A percentile compares a stretch with the other conserved stretches of the same genome.
Evolutionary conservation across 2,888 invertebrate species (phyloP).

Genomic region (Xestia xanthographa): DNA sequence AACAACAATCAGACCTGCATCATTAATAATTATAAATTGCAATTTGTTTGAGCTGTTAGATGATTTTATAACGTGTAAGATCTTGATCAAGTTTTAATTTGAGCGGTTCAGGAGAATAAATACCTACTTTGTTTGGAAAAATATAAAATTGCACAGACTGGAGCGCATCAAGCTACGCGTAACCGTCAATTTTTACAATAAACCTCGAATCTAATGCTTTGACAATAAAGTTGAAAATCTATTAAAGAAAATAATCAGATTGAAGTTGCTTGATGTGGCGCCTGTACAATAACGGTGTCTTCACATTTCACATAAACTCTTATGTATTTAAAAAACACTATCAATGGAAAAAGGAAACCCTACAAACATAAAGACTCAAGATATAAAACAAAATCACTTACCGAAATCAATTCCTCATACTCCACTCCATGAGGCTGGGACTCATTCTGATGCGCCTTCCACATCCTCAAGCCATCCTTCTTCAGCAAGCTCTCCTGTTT

Average conservation of each 20-base stretch:
- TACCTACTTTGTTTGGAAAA: not conserved
- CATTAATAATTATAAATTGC: not conserved
- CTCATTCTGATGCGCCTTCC: conserved; percentile 94
- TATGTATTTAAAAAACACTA: not conserved
- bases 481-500: conserved; percentile 95
- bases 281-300: not conserved
- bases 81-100: not conserved
- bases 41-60: not conserved
- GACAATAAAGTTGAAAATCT: no score
- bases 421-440: conserved; percentile 95
- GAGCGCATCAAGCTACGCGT: no score
- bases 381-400: conserved; percentile 81
- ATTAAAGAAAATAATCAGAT: no score
- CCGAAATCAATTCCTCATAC: conserved; percentile 94
- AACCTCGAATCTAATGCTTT: no score
- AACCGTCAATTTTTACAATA: no score
- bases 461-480: conserved; percentile 94
- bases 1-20: not conserved
- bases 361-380: no score
- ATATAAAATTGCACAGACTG: not conserved
- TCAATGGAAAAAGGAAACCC: not conserved
- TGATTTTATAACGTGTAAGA: not conserved
- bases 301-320: not conserved
- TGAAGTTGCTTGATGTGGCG: no score
- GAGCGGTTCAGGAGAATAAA: not conserved